Percentiles rank a stretch among this genome's conserved stretches.
Evolutionary conservation across 2,113 vertebrate species (phyloP).

Genomic region (Lucifuga dentata): DNA sequence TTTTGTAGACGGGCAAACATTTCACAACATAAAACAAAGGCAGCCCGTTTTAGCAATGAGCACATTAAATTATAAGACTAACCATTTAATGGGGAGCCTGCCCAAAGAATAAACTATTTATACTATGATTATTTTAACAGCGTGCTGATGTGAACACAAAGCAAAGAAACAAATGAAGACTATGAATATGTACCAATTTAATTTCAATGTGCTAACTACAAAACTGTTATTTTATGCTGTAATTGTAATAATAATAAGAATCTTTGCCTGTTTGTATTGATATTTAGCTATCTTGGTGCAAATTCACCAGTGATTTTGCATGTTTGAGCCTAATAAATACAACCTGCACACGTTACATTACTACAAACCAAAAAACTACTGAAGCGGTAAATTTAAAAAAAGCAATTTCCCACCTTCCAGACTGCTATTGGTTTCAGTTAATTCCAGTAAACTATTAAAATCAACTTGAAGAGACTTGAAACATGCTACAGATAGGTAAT

Average conservation of each 20-base stretch:
- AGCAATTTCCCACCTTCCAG: too few species aligned
- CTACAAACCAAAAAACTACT: too few species aligned
- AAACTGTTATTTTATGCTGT: neutral
- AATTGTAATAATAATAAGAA: neutral
- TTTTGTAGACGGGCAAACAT: slow-evolving; percentile 64
- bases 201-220: neutral
- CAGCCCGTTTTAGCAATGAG: slow-evolving; percentile 53
- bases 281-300: too few species aligned
- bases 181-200: slow-evolving; percentile 8
- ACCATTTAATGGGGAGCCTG: slow-evolving; percentile 26
- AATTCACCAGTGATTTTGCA: too few species aligned
- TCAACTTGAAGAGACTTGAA: too few species aligned
- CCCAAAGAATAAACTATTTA: slow-evolving; percentile 41
- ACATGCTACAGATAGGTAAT: too few species aligned
- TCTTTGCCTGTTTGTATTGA: neutral
- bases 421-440: too few species aligned
- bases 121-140: slow-evolving; percentile 29
- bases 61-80: slow-evolving; percentile 43
- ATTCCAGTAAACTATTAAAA: too few species aligned
- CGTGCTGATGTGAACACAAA: slow-evolving; percentile 20
- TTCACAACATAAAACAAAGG: slow-evolving; percentile 63
- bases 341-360: too few species aligned
- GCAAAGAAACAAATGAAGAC: slow-evolving; percentile 26
- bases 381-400: too few species aligned
- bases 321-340: too few species aligned